Base-by-base conservation (phyloP, 2,888 invertebrate species). In the Congeria kusceri region DNA sequence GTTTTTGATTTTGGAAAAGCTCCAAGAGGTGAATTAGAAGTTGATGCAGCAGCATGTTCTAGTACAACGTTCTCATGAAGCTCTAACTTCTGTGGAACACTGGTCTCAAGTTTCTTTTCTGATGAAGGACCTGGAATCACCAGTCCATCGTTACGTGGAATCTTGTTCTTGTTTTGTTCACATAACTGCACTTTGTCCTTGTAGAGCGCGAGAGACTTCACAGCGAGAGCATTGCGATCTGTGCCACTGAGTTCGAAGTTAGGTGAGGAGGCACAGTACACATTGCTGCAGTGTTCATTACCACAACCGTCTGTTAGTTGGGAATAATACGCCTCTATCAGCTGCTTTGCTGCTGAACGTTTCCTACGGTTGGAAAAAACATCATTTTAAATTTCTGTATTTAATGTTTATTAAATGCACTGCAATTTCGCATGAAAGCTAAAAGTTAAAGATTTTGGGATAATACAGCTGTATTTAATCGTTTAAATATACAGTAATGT, bases 271-370 rank as follows among this genome's bases (percentile, higher is more conserved):
- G 97, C 97, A 95, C 98, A 98, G 93, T 96, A 95, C 91, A 95
- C 95, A 94, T 98, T 98, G 90, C 95, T 95, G 94, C 98, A 98
- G 89, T 95, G 95, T n/a, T 96, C 95, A 94, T 97, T 97, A 28
- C 98, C 98, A 94, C 98, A 98, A 87, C 98, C 98, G 93, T 97
- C 97, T 56, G 96, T 96, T 84, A 98, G 94, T 94, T 98, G 98
- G 94, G 97, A 97, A 94, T 98, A 98, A 94, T 98, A 98, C 91
- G 97, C 95, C 94, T 98, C 97, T 85, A 98, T 98, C 83, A 97
- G 94, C 84, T 92, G 89, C 93, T 96, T 97, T 53, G 97, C 97
- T 86, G 95, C 95, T 71, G 91, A 91, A 73, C 93, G 88, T 86
- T 93, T 94, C 91, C 93, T 93, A 80, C 9, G 85, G 58, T 46